phyloP scores from a whole-genome alignment of 2,113 vertebrate genomes.

The Balaenoptera acutorostrata region DNA sequence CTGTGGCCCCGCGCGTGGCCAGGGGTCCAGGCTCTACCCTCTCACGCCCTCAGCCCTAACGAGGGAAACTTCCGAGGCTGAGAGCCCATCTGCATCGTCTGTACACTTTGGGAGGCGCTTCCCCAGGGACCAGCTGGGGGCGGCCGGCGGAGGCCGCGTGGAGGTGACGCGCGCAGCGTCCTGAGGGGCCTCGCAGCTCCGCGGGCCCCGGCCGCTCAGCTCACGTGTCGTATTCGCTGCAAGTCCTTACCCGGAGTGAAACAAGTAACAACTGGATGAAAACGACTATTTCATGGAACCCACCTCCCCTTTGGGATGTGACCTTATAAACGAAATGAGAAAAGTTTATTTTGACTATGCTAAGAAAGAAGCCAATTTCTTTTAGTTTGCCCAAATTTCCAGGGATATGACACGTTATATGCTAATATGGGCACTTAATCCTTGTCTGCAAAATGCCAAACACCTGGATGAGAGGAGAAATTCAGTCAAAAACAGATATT shows the following conservation, averaged over 20 bases:
- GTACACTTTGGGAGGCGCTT: rapidly evolving
- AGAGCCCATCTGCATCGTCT: neutral
- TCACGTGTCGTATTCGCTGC: neutral
- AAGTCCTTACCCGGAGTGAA: neutral
- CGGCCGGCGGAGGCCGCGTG: neutral
- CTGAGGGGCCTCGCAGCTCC: neutral
- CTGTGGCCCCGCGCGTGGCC: too few relatives aligned
- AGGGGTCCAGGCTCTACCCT: neutral
- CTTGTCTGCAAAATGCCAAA: neutral
- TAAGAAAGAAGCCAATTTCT: neutral
- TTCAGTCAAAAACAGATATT: neutral
- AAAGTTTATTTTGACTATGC: neutral
- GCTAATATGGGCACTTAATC: neutral
- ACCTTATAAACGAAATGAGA: neutral
- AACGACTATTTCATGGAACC: neutral
- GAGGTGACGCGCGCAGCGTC: neutral
- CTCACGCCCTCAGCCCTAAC: neutral
- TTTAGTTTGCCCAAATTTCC: neutral
- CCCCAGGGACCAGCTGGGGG: neutral
- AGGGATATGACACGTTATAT: neutral
- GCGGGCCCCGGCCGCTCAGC: too few relatives aligned
- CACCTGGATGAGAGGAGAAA: conserved; percentile 1
- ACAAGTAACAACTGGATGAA: neutral
- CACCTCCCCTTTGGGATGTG: neutral
- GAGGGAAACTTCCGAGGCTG: too few relatives aligned